Base-by-base conservation (phyloP, 2,113 vertebrate genomes). In the Charina bottae region DNA sequence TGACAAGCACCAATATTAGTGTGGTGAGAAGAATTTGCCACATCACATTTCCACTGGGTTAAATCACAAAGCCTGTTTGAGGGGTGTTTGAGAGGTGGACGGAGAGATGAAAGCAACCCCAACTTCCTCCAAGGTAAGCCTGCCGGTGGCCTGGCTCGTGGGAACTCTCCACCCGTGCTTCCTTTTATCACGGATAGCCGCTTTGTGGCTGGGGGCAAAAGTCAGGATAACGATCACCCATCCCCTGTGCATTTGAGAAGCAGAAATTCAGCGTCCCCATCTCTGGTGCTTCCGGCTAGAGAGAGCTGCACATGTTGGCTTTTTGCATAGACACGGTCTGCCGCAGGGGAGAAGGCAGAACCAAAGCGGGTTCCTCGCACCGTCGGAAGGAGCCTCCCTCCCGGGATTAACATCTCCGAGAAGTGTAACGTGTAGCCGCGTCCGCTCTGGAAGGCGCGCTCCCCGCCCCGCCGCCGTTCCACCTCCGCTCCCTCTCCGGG, bases 271-370 rank as follows among this genome's bases (percentile, higher is more conserved):
- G 24, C n/a, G 3, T 2, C 49, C 46, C 6, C 46, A 26, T 17
- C 21, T 3, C 28, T 64, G 28, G 60, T 42, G 1, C n/a, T 28
- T 8, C 53, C n/a, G 6, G 6, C n/a, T 4, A 49, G 21, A 49
- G 23, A 46, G n/a, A 87, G 64, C 64, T 15, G 64, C 85, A 92
- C 90, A 85, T 92, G 90, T 92, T 92, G 90, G 58, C 56, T 78
- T 83, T 49, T 59, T 78, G 54, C 62, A 42, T 37, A 2, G 6
- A 5, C 15, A 33, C 6, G 6, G 24, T 24, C 13, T 28, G 72
- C 13, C 53, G 53, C 68, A 24, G 26, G 42, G 49, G 19, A 1
- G 68, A 23, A 58, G 33, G 60, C 9, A 49, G n/a, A 17, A 33
- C 83, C 10, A 33, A 84, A 7, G 42, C 24, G 84, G 15, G 10